Percentiles rank a stretch among this genome's conserved stretches.
These are phyloP conservation scores for Lipophrys pholis DNA, from an alignment of 2,113 vertebrate species.

Conservation along the genomic window DNA sequence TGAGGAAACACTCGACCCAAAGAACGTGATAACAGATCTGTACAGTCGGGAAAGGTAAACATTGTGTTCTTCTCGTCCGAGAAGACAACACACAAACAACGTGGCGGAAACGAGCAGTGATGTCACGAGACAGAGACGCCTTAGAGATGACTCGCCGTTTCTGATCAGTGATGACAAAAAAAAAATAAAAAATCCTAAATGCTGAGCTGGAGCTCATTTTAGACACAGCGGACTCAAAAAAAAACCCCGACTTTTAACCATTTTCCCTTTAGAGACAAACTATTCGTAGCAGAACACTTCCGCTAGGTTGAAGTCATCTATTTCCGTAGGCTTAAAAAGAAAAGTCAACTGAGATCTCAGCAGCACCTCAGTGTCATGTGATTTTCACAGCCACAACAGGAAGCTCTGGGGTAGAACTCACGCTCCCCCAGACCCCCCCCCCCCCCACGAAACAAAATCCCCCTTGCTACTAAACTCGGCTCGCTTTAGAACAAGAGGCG, in stretches of 20 bases:
- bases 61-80: too few species aligned
- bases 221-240: too few species aligned
- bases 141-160: not conserved
- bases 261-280: conserved; percentile 41
- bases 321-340: conserved; percentile 32
- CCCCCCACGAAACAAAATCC: conserved; percentile 21
- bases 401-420: conserved; percentile 54
- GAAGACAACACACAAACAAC: too few species aligned
- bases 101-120: not conserved
- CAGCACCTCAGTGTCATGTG: conserved; percentile 45
- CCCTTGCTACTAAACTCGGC: conserved; percentile 38
- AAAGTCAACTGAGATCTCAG: conserved; percentile 38
- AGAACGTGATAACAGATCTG: not conserved
- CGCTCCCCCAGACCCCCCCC: conserved; percentile 30
- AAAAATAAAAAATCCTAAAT: not conserved
- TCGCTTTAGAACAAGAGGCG: conserved; percentile 5
- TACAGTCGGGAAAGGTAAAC: not conserved
- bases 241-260: not conserved
- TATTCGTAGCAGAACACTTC: conserved; percentile 9
- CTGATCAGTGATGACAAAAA: not conserved
- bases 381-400: conserved; percentile 69
- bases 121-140: not conserved
- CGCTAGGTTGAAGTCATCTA: conserved; percentile 14
- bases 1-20: not conserved
- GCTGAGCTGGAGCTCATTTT: not conserved